Evolutionary conservation across 2,113 vertebrate species (phyloP).

Genomic region (Trochalopteron elliotii): DNA sequence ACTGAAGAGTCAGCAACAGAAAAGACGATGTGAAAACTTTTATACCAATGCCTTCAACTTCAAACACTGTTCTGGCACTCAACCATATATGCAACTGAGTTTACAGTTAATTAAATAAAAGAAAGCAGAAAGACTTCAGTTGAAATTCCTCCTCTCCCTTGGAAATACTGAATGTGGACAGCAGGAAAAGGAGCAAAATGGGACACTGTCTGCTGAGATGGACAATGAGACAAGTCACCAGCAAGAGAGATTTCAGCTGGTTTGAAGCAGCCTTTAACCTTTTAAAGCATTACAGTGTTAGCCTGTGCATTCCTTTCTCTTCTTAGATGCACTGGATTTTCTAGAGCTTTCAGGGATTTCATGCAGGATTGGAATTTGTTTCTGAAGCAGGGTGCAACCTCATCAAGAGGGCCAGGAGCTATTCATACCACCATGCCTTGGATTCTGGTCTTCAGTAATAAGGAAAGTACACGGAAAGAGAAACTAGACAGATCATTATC

Average conservation of each 20-base stretch:
- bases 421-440: background rate
- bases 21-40: background rate
- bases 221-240: background rate
- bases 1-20: background rate
- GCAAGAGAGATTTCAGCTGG: background rate
- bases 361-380: background rate
- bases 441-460: background rate
- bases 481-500: background rate
- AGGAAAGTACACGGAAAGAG: background rate
- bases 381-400: background rate
- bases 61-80: background rate
- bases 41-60: background rate
- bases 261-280: background rate
- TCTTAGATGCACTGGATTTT: background rate
- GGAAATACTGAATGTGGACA: background rate
- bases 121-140: background rate
- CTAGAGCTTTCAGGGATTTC: constrained; percentile 4
- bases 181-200: background rate
- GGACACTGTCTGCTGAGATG: background rate
- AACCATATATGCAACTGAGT: background rate
- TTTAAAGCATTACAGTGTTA: constrained; percentile 14
- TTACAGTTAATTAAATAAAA: background rate
- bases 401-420: background rate
- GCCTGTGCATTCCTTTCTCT: background rate
- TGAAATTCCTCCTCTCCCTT: background rate